Evolutionary conservation across 2,113 vertebrate species (phyloP), one percentile per base, ranked within the genome.

Genomic region (Chaetura pelagica): DNA sequence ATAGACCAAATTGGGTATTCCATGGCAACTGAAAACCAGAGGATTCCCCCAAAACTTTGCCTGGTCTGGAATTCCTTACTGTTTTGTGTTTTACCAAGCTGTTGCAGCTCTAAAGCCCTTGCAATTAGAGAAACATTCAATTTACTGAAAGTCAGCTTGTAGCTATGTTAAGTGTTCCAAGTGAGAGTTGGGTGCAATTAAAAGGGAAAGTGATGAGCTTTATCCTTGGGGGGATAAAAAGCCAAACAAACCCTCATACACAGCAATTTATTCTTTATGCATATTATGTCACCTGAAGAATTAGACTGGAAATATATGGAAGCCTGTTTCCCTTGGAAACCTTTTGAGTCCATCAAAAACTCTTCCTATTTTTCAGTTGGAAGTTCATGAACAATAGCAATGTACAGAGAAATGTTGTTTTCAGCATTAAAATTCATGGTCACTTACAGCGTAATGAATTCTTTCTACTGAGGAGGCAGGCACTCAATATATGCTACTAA

Each of bases 101-200:
- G 21, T 71, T 73, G 32, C 14, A 77, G 82, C 67, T 93, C 74
- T 87, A 19, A 17, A 74, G 69, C 30, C 29, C 42, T 27, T 77
- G 78, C 83, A 94, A 35, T 80, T 64, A 86, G 44, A 84, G 63
- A 57, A 72, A 27, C 57, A 23, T 1, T 7, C 52, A 52, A 54
- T 68, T 90, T 83, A 42, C 27, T 77, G 64, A 52, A 69, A 96
- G 42, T 62, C 93, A 74, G 35, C 63, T 86, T 80, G 67, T 73
- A 64, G 82, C 90, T 79, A 4, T 75, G 52, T 63, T 78, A 79
- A 89, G 20, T 82, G 32, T 86, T 88, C 85, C 48, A 61, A 67
- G n/a, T n/a, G 93, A 78, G 88, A 84, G 57, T 15, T 81, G 55
- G 54, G 81, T 95, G 62, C 72, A 93, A 90, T 86, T 94, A 90